Evolutionary conservation across 1,140 invertebrate genomes (phyloP).

Genomic region (Radopholus similis): DNA sequence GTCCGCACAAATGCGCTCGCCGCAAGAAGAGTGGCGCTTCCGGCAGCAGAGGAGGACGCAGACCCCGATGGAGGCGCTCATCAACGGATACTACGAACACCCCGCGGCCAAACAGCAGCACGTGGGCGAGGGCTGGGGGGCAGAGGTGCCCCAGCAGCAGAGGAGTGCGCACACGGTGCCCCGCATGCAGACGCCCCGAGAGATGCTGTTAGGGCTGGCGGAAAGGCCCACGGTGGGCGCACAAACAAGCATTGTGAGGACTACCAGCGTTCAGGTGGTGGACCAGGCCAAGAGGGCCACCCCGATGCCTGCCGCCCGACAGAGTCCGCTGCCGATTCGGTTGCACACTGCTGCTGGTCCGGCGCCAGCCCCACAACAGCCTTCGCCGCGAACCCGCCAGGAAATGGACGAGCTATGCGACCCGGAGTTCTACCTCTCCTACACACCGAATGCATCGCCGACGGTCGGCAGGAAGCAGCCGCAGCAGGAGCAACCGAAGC

Average conservation of each 20-base stretch:
- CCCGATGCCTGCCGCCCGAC: conserved; percentile 17
- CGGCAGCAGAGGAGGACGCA: background rate
- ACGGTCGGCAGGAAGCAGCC: conserved; percentile 7
- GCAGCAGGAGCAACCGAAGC: conserved; percentile 8
- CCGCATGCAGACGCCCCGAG: conserved; percentile 2
- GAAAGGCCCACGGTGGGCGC: background rate
- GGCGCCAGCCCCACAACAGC: background rate
- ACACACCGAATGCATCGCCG: conserved; percentile 28
- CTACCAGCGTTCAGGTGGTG: conserved; percentile 26
- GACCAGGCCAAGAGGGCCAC: conserved; percentile 46
- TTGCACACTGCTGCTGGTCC: background rate
- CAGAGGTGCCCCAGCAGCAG: background rate
- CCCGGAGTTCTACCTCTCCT: conserved; percentile 55
- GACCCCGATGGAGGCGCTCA: background rate
- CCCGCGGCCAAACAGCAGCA: background rate
- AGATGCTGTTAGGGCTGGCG: background rate
- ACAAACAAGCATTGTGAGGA: background rate
- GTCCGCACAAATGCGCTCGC: conserved; percentile 1
- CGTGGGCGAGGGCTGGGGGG: background rate
- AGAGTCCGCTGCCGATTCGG: background rate
- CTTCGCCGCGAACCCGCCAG: conserved; percentile 10
- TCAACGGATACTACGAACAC: background rate
- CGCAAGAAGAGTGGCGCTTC: conserved; percentile 3
- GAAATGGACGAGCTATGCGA: conserved; percentile 59
- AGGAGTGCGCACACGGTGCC: background rate